phyloP scores from a whole-genome alignment of 1,140 invertebrate species.

The Bacillus rossius region DNA sequence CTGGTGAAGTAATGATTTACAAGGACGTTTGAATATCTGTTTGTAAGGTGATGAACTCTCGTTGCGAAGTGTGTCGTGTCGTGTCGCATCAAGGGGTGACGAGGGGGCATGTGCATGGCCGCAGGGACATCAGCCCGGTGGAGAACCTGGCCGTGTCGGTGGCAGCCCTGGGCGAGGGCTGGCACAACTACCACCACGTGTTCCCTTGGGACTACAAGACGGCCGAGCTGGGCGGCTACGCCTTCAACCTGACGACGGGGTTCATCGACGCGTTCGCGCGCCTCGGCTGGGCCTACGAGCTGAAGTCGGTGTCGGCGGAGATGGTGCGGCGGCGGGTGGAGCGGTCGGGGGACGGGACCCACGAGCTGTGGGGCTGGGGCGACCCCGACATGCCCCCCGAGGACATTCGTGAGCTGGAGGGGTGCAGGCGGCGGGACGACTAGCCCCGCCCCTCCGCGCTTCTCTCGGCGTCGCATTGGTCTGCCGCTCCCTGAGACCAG shows the following conservation, averaged over 20 bases:
- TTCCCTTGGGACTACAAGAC: slow-evolving; percentile 91
- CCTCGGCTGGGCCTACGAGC: slow-evolving; percentile 67
- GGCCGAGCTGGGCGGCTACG: slow-evolving; percentile 64
- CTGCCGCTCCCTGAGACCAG: too few relatives aligned
- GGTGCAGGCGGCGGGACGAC: not conserved
- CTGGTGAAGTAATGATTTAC: too few relatives aligned
- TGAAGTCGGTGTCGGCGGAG: slow-evolving; percentile 41
- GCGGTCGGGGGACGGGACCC: slow-evolving; percentile 30
- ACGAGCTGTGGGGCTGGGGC: slow-evolving; percentile 17
- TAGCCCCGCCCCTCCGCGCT: too few relatives aligned
- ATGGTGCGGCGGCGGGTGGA: slow-evolving; percentile 27
- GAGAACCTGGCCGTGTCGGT: slow-evolving; percentile 66
- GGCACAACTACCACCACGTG: slow-evolving; percentile 90
- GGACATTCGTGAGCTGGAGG: slow-evolving; percentile 2
- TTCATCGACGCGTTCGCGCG: slow-evolving; percentile 67
- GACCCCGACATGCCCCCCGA: slow-evolving; percentile 15
- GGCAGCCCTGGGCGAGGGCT: slow-evolving; percentile 71
- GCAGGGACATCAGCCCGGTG: slow-evolving; percentile 53
- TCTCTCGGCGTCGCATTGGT: too few relatives aligned
- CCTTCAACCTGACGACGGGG: slow-evolving; percentile 59
- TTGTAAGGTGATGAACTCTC: too few relatives aligned
- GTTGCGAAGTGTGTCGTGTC: too few relatives aligned
- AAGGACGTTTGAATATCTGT: too few relatives aligned
- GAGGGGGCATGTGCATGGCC: too few relatives aligned
- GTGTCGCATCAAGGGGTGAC: too few relatives aligned